Evolutionary conservation across 2,797 vertebrate species (phyloP).

Genomic region (Odontamblyopus rebecca): DNA sequence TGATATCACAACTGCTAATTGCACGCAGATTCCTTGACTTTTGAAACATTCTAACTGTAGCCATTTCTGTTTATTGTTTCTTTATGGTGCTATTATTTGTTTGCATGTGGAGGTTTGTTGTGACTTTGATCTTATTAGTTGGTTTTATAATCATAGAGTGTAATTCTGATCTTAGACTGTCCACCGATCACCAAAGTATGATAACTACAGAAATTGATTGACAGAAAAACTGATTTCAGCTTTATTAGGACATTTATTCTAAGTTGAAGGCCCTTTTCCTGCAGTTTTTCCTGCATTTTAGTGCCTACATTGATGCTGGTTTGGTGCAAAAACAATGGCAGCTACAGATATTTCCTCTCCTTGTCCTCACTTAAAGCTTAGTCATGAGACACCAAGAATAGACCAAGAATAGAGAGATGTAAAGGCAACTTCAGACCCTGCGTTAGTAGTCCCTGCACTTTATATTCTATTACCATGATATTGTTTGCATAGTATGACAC

Average conservation of each 20-base stretch:
- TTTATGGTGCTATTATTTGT: slow-evolving; percentile 10
- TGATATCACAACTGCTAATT: slow-evolving; percentile 67
- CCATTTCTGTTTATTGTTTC: neutral
- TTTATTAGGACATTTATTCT: neutral
- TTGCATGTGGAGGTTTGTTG: slow-evolving; percentile 7
- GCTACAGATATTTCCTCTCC: neutral
- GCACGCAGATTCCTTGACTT: neutral
- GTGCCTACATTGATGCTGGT: neutral
- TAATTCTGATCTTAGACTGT: neutral
- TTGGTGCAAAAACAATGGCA: neutral
- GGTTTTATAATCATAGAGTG: slow-evolving; percentile 6
- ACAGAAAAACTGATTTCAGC: neutral
- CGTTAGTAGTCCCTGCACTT: neutral
- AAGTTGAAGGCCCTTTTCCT: neutral
- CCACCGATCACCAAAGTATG: neutral
- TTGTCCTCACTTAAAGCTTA: neutral
- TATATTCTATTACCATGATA: neutral
- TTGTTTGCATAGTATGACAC: neutral
- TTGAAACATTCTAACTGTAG: neutral
- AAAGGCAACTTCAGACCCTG: neutral
- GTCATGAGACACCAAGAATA: neutral
- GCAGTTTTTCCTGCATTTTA: neutral
- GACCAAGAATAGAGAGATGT: neutral
- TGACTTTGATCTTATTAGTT: neutral
- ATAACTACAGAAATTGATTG: neutral